These are phyloP conservation scores for Alethe castanea DNA, from an alignment of 2,113 vertebrate species.

Conservation along the genomic window DNA sequence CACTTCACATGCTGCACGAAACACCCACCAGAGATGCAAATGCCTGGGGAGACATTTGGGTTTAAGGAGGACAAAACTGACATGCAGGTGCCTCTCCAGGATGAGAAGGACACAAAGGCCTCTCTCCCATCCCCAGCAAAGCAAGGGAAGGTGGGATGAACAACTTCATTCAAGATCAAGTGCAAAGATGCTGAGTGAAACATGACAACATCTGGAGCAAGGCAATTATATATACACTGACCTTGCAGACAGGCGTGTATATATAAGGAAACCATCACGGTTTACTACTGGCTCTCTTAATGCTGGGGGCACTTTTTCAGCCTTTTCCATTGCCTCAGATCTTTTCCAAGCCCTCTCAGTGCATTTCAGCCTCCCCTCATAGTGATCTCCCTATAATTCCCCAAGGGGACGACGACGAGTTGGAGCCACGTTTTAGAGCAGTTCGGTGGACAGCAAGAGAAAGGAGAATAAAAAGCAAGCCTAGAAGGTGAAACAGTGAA, in stretches of 20 bases:
- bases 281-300: constrained; percentile 46
- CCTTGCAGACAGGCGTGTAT: constrained; percentile 11
- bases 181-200: constrained; percentile 25
- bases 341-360: not conserved
- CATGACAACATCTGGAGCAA: not conserved
- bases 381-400: not conserved
- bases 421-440: not conserved
- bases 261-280: constrained; percentile 48
- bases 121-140: not conserved
- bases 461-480: not conserved
- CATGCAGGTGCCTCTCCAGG: constrained; percentile 55
- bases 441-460: not conserved
- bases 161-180: constrained; percentile 9
- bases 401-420: not conserved
- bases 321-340: not conserved
- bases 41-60: not conserved
- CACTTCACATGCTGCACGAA: constrained; percentile 1
- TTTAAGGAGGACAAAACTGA: not conserved
- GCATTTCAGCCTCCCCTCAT: not conserved
- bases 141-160: constrained; percentile 19
- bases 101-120: not conserved
- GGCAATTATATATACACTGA: constrained; percentile 47
- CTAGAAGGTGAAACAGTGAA: constrained; percentile 33
- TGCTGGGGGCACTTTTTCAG: constrained; percentile 22
- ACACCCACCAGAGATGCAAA: not conserved